phyloP scores from a whole-genome alignment of 92 coral and sea anemone species.

The Zoanthus solanderi region DNA sequence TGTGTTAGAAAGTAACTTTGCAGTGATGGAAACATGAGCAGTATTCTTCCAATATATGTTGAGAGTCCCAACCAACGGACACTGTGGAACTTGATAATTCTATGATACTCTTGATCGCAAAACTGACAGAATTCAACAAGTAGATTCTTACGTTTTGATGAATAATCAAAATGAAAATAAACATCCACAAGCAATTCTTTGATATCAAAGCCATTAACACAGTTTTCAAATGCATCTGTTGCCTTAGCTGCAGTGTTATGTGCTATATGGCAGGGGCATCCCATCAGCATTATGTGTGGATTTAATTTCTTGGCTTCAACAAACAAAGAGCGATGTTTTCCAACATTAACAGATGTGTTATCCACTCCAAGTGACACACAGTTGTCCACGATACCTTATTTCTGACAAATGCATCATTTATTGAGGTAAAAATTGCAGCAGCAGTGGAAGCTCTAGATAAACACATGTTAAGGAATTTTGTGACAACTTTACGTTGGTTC shows the following conservation, averaged over 20 bases:
- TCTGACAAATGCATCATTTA: slow-evolving; percentile 20
- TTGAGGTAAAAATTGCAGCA: slow-evolving; percentile 24
- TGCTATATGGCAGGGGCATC: slow-evolving; percentile 51
- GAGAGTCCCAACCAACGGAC: slow-evolving; percentile 40
- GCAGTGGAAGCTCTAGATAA: slow-evolving; percentile 25
- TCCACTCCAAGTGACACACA: slow-evolving; percentile 60
- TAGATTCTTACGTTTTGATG: slow-evolving; percentile 57
- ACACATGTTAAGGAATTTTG: slow-evolving; percentile 44
- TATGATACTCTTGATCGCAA: slow-evolving; percentile 48
- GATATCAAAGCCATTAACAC: slow-evolving; percentile 65
- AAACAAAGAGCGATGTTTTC: slow-evolving; percentile 43
- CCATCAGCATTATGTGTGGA: slow-evolving; percentile 24
- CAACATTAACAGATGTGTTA: slow-evolving; percentile 57
- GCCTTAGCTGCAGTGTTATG: slow-evolving; percentile 31
- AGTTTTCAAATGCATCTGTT: slow-evolving; percentile 45
- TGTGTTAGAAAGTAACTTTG: not conserved
- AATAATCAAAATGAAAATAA: slow-evolving; percentile 67
- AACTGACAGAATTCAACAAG: slow-evolving; percentile 37
- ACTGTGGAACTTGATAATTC: slow-evolving; percentile 29
- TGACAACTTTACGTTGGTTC: slow-evolving; percentile 21
- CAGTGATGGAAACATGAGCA: not conserved
- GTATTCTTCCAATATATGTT: slow-evolving; percentile 2
- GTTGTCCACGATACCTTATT: slow-evolving; percentile 36
- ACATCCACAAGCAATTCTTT: slow-evolving; percentile 69
- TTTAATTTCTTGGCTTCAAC: slow-evolving; percentile 29